phyloP scores from a whole-genome alignment of 2,113 vertebrate genomes.

The Pituophis catenifer region DNA sequence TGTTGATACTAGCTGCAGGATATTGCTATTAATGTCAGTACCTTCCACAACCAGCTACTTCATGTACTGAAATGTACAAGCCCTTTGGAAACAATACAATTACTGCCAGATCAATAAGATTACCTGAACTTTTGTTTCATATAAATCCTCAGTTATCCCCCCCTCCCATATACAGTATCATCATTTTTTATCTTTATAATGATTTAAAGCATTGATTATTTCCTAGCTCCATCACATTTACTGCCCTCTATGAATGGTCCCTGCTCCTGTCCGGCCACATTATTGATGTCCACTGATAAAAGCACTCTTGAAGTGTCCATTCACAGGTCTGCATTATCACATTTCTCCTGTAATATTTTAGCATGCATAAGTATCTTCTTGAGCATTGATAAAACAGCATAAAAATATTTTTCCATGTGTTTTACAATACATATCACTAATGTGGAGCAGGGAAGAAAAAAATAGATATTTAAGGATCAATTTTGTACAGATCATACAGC shows the following conservation, averaged over 20 bases:
- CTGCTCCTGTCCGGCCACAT: neutral
- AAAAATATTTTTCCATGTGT: neutral
- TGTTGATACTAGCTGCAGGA: neutral
- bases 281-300: neutral
- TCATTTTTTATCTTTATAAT: neutral
- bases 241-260: neutral
- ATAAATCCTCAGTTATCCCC: neutral
- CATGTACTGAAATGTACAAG: neutral
- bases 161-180: neutral
- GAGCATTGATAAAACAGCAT: neutral
- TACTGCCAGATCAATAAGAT: neutral
- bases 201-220: neutral
- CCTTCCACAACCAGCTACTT: neutral
- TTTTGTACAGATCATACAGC: neutral
- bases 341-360: neutral
- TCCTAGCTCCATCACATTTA: neutral
- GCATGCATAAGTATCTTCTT: no score
- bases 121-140: neutral
- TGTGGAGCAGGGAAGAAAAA: neutral
- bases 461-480: neutral
- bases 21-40: neutral
- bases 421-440: neutral
- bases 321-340: neutral
- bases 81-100: neutral
- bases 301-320: neutral